These are phyloP conservation scores for Pilophorus perplexus DNA, from an alignment of 2,888 invertebrate species.

Conservation along the genomic window DNA sequence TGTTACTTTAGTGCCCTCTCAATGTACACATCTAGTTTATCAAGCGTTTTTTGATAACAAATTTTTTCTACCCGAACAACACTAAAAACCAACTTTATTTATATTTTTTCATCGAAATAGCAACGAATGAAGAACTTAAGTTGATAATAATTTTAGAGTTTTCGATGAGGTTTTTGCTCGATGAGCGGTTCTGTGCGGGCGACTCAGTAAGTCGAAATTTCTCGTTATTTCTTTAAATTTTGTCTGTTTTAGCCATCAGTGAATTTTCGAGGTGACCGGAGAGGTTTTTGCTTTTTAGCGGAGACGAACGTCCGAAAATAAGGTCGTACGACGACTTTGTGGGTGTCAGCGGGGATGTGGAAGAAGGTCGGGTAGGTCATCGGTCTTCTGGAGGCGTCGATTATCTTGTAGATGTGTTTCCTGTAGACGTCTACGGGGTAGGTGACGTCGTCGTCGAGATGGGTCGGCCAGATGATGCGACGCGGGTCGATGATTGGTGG, in stretches of 20 bases:
- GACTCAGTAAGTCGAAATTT: too few species aligned
- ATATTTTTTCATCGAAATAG: too few species aligned
- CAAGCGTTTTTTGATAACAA: too few species aligned
- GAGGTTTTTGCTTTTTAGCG: constrained; percentile 3
- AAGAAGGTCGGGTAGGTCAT: background rate
- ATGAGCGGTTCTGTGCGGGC: too few species aligned
- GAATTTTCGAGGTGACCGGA: background rate
- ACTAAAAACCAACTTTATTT: too few species aligned
- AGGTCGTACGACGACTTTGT: background rate
- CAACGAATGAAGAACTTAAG: too few species aligned
- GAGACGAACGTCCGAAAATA: background rate
- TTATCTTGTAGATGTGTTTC: constrained; percentile 29
- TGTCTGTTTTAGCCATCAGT: background rate
- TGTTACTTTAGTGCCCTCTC: too few species aligned
- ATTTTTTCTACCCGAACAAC: too few species aligned
- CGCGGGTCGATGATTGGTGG: constrained; percentile 24
- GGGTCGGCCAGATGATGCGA: constrained; percentile 14
- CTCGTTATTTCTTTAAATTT: background rate
- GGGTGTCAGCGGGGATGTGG: background rate
- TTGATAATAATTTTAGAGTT: too few species aligned
- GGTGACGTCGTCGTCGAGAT: constrained; percentile 25
- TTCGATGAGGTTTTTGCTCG: too few species aligned
- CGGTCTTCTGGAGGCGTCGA: constrained; percentile 11
- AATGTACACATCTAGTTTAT: too few species aligned
- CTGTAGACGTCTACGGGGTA: constrained; percentile 28